A percentile compares a stretch with the other conserved stretches of the same genome.
Evolutionary conservation across 2,888 invertebrate species (phyloP).

Genomic region (Euzophera pinguis): DNA sequence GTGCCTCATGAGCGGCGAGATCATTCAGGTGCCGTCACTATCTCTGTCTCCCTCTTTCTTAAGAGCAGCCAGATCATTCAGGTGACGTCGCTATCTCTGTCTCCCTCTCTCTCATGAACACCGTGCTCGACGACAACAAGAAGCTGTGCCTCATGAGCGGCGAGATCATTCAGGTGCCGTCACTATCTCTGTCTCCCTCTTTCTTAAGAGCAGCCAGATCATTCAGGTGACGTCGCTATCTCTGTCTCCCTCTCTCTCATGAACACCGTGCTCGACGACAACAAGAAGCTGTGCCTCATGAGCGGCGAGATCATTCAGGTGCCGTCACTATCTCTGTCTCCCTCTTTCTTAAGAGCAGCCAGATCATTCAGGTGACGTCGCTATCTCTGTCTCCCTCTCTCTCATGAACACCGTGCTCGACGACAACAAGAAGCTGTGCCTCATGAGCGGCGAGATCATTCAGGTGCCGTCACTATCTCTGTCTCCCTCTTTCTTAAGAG

Average conservation of each 20-base stretch:
- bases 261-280: constrained; percentile 97
- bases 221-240: constrained; percentile 79
- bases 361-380: constrained; percentile 87
- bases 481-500: constrained; percentile 88
- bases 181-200: neutral
- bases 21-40: constrained; percentile 82
- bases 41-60: constrained; percentile 54
- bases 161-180: constrained; percentile 89
- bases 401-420: constrained; percentile 97
- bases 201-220: constrained; percentile 98
- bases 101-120: constrained; percentile 89
- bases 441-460: constrained; percentile 98
- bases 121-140: constrained; percentile 96
- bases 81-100: constrained; percentile 40
- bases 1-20: constrained; percentile 98
- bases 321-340: neutral
- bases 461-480: constrained; percentile 59
- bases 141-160: constrained; percentile 98
- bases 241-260: constrained; percentile 71
- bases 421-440: constrained; percentile 96
- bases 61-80: constrained; percentile 98
- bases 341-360: constrained; percentile 95
- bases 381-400: neutral
- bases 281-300: constrained; percentile 97
- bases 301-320: constrained; percentile 96